Percentiles rank a stretch among this genome's conserved stretches.
phyloP scores from a whole-genome alignment of 2,797 vertebrate species.

The Fistularia tabacaria region DNA sequence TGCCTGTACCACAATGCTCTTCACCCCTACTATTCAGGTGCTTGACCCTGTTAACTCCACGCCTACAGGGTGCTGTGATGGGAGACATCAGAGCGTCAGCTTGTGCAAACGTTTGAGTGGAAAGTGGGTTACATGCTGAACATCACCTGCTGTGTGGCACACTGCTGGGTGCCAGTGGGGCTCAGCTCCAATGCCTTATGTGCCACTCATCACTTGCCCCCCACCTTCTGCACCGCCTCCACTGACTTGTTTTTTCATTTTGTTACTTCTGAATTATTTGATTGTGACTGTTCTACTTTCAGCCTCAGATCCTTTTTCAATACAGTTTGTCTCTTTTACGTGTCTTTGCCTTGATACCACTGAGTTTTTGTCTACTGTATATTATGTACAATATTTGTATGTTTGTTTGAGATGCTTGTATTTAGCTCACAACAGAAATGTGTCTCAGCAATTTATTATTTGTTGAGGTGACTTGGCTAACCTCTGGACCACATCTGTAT shows the following conservation, averaged over 20 bases:
- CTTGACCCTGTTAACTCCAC: conserved; percentile 33
- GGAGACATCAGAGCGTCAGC: conserved; percentile 1
- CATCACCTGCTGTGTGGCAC: conserved; percentile 49
- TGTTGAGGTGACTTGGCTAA: conserved; percentile 22
- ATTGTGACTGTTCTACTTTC: conserved; percentile 51
- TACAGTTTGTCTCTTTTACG: conserved; percentile 13
- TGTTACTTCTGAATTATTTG: conserved; percentile 44
- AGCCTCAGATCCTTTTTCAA: conserved; percentile 25
- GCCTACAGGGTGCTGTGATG: conserved; percentile 18
- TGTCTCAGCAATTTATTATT: conserved; percentile 30
- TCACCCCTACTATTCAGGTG: conserved; percentile 2
- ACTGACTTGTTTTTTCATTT: conserved; percentile 28
- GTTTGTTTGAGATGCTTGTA: conserved; percentile 14
- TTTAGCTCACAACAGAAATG: conserved; percentile 17
- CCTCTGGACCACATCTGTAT: conserved; percentile 20
- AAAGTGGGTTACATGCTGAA: conserved; percentile 34
- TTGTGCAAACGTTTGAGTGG: conserved; percentile 26
- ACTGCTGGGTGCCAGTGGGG: conserved; percentile 16
- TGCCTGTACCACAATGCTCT: conserved; percentile 9
- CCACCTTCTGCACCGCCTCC: conserved; percentile 14
- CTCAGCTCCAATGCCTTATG: conserved; percentile 26
- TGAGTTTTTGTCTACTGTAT: conserved; percentile 28
- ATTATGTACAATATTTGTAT: conserved; percentile 7
- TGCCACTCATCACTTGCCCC: conserved; percentile 15
- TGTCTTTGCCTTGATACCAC: conserved; percentile 12